A percentile compares a stretch with the other conserved stretches of the same genome.
phyloP scores from a whole-genome alignment of 2,888 invertebrate genomes.

The Lagria hirta region DNA sequence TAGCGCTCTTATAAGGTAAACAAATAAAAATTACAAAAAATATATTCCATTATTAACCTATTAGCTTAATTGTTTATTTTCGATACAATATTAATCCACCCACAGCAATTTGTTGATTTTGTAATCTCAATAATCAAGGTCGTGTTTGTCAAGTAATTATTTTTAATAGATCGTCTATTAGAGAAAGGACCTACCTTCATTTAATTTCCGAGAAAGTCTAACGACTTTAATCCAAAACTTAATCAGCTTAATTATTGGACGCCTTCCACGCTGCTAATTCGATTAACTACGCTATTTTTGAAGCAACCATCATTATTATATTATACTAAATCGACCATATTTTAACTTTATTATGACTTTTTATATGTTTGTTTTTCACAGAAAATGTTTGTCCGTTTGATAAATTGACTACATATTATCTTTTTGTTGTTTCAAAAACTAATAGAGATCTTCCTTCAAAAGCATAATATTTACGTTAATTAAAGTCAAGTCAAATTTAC shows the following conservation, averaged over 20 bases:
- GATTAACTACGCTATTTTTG: slow-evolving; percentile 8
- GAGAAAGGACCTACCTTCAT: slow-evolving; percentile 9
- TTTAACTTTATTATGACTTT: no score
- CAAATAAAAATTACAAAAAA: no score
- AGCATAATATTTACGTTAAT: no score
- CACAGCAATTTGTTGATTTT: slow-evolving; percentile 21
- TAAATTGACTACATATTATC: no score
- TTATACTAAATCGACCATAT: no score
- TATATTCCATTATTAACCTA: slow-evolving; percentile 13
- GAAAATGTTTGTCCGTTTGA: no score
- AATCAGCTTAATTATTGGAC: slow-evolving; percentile 21
- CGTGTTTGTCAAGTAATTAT: slow-evolving; percentile 26
- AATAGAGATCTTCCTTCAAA: no score
- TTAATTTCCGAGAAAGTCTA: slow-evolving; percentile 25
- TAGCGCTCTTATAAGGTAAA: no score
- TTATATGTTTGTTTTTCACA: no score
- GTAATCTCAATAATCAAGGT: slow-evolving; percentile 21
- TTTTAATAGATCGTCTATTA: slow-evolving; percentile 14
- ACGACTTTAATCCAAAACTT: slow-evolving; percentile 23
- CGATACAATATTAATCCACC: slow-evolving; percentile 17
- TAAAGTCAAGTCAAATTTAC: no score
- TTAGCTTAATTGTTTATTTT: slow-evolving; percentile 27
- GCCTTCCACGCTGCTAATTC: slow-evolving; percentile 7
- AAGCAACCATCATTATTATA: no score
- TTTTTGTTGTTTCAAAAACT: no score